phyloP scores from a whole-genome alignment of 2,888 invertebrate species.

The Zaprionus lineosus region DNA sequence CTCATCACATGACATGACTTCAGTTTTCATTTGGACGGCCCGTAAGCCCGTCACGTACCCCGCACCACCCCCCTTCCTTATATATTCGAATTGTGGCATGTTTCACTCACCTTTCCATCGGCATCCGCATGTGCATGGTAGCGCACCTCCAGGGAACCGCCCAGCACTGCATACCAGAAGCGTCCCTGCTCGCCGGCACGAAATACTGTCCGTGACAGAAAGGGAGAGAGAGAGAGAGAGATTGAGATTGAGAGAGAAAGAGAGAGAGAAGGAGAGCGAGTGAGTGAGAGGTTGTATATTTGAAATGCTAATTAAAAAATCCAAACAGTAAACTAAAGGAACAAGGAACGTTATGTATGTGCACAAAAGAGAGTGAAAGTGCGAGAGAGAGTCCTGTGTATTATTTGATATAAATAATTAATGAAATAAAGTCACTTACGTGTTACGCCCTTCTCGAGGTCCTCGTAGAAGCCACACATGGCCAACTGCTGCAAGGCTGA shows the following conservation, averaged over 20 bases:
- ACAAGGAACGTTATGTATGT: too few relatives aligned
- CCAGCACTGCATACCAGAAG: slow-evolving; percentile 90
- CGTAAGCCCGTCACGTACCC: too few relatives aligned
- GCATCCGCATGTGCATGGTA: slow-evolving; percentile 84
- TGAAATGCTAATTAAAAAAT: slow-evolving; percentile 5
- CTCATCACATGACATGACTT: slow-evolving; percentile 46
- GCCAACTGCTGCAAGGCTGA: slow-evolving; percentile 89
- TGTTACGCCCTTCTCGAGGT: slow-evolving; percentile 89
- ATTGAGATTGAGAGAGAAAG: slow-evolving; percentile 4
- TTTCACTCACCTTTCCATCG: slow-evolving; percentile 85
- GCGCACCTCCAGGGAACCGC: slow-evolving; percentile 88
- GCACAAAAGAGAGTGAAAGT: too few relatives aligned
- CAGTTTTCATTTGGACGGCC: slow-evolving; percentile 19
- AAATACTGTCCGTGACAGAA: slow-evolving; percentile 85
- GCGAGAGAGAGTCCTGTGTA: too few relatives aligned
- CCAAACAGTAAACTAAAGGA: background rate
- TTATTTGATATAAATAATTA: slow-evolving; percentile 27
- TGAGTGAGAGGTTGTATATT: too few relatives aligned
- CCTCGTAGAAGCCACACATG: slow-evolving; percentile 90
- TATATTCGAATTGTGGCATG: too few relatives aligned
- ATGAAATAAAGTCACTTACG: slow-evolving; percentile 84
- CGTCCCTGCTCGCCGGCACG: slow-evolving; percentile 90
- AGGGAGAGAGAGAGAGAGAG: background rate
- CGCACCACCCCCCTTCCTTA: too few relatives aligned
- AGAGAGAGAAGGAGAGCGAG: too few relatives aligned